Percentiles rank a stretch among this genome's conserved stretches.
These are phyloP conservation scores for Capitulum mitella DNA, from an alignment of 2,888 invertebrate genomes.

Conservation along the genomic window DNA sequence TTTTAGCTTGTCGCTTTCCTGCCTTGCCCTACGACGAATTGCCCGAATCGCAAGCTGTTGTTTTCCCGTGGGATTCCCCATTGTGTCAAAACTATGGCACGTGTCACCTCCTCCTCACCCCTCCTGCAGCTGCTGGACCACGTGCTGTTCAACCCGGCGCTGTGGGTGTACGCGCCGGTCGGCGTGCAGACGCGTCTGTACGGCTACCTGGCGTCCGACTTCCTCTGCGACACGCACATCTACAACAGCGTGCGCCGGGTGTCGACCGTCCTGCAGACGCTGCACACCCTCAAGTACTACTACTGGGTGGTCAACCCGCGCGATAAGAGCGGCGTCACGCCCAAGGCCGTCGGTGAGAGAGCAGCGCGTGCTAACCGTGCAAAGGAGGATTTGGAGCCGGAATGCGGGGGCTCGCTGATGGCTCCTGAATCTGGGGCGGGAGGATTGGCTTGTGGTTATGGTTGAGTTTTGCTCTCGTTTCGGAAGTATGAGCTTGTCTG, in stretches of 20 bases:
- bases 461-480: too few relatives aligned
- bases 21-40: too few relatives aligned
- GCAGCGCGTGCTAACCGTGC: conserved; percentile 33
- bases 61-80: too few relatives aligned
- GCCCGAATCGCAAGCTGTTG: too few relatives aligned
- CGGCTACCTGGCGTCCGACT: conserved; percentile 97
- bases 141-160: conserved; percentile 96
- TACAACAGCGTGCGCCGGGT: conserved; percentile 94
- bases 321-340: conserved; percentile 90
- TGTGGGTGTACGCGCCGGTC: conserved; percentile 98
- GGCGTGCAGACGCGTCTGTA: conserved; percentile 91
- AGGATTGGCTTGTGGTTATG: too few relatives aligned
- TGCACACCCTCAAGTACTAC: conserved; percentile 97
- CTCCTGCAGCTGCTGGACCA: conserved; percentile 88
- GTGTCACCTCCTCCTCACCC: too few relatives aligned
- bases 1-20: too few relatives aligned
- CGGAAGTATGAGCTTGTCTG: too few relatives aligned
- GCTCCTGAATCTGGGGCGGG: too few relatives aligned
- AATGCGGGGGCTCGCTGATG: too few relatives aligned
- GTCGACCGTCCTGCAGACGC: conserved; percentile 93
- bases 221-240: conserved; percentile 93
- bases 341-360: conserved; percentile 82
- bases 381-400: too few relatives aligned
- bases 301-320: conserved; percentile 96
- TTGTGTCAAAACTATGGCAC: too few relatives aligned